Evolutionary conservation across 2,113 vertebrate genomes (phyloP).

Genomic region (Haemorhous mexicanus): DNA sequence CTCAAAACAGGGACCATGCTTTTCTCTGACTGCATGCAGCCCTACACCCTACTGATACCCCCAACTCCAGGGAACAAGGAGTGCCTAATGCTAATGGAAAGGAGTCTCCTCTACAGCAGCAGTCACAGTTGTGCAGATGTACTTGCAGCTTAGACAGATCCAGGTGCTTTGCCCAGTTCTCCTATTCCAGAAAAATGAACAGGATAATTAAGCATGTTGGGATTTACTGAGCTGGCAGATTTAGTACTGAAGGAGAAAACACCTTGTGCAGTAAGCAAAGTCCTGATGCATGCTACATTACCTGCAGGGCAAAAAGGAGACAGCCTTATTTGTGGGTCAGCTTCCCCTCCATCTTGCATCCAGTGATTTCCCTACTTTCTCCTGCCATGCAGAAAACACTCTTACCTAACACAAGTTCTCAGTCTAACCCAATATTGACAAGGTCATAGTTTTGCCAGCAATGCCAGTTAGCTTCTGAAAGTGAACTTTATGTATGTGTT

Average conservation of each 20-base stretch:
- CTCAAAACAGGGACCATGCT: background rate
- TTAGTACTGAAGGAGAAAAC: conserved; percentile 41
- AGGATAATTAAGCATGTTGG: conserved; percentile 71
- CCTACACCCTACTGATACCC: background rate
- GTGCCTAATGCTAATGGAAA: background rate
- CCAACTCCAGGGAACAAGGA: background rate
- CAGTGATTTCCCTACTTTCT: background rate
- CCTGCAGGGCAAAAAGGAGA: background rate
- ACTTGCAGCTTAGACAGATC: conserved; percentile 23
- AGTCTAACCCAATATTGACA: background rate
- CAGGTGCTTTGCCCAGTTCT: conserved; percentile 42
- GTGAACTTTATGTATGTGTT: background rate
- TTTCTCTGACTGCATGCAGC: background rate
- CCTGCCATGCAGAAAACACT: background rate
- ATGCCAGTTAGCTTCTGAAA: background rate
- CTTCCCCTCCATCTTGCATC: background rate
- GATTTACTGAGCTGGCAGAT: conserved; percentile 71
- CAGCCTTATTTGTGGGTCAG: background rate
- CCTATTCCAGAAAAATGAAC: conserved; percentile 40
- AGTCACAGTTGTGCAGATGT: conserved; percentile 19
- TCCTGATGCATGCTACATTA: background rate
- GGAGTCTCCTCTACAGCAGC: background rate
- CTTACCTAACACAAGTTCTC: background rate
- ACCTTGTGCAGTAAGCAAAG: background rate
- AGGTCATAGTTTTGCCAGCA: background rate